Percentiles rank a stretch among this genome's conserved stretches.
Evolutionary conservation across 2,888 invertebrate genomes (phyloP).

Genomic region (Trimorus sp.): DNA sequence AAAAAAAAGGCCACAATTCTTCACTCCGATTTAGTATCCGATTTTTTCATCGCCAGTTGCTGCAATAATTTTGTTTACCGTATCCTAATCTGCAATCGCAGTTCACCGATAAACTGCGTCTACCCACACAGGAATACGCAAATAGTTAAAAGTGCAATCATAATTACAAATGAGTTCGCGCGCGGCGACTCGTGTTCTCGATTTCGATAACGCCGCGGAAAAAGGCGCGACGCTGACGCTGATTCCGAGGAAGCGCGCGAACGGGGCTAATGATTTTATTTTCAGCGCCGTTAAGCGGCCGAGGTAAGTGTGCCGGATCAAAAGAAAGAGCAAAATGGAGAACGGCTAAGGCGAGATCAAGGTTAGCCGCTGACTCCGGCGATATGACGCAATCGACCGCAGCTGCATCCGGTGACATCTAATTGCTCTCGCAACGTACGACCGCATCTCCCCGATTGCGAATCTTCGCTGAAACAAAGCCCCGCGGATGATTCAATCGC

Average conservation of each 20-base stretch:
- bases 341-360: conserved; percentile 74
- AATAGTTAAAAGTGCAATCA: too few species aligned
- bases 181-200: too few species aligned
- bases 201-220: too few species aligned
- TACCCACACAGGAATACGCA: too few species aligned
- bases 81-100: too few species aligned
- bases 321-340: conserved; percentile 20
- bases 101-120: too few species aligned
- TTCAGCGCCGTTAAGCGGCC: conserved; percentile 11
- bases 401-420: conserved; percentile 80
- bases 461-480: conserved; percentile 50
- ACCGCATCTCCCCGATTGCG: conserved; percentile 51
- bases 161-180: too few species aligned
- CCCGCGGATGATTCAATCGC: conserved; percentile 55
- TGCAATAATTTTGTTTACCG: too few species aligned
- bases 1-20: too few species aligned
- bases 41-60: too few species aligned
- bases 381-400: conserved; percentile 78
- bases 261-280: conserved; percentile 28
- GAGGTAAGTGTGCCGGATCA: conserved; percentile 25
- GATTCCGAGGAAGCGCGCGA: conserved; percentile 15
- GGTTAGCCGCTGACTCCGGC: conserved; percentile 75
- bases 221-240: too few species aligned
- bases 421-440: conserved; percentile 76
- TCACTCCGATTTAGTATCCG: too few species aligned